A percentile compares a stretch with the other conserved stretches of the same genome.
Conservation (phyloP, 2,113 vertebrate species). For the Ctenodactylus gundi region DNA sequence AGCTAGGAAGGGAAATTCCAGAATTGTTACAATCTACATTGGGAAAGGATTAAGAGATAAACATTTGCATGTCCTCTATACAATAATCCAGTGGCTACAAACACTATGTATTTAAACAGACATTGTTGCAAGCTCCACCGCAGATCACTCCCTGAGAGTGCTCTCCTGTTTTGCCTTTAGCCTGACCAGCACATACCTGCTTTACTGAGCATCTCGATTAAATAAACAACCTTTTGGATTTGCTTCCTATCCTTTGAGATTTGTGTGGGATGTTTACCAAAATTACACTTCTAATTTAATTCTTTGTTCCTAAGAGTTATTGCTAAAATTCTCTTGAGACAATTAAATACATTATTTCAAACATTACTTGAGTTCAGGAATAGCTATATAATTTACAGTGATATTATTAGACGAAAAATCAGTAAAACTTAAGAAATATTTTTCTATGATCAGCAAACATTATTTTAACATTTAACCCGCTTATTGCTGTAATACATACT, state of each 20-base stretch:
- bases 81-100: not conserved
- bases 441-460: not conserved
- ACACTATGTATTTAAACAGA: too few species aligned
- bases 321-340: not conserved
- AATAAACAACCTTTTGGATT: not conserved
- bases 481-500: not conserved
- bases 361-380: not conserved
- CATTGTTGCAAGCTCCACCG: too few species aligned
- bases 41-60: not conserved
- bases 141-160: not conserved
- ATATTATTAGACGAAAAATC: conserved; percentile 37
- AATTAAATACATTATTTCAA: conserved; percentile 31
- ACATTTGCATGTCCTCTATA: not conserved
- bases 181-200: not conserved
- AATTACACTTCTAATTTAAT: not conserved
- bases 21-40: not conserved
- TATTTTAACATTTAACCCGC: not conserved
- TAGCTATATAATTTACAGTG: not conserved
- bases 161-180: conserved; percentile 19
- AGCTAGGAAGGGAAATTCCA: not conserved
- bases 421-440: conserved; percentile 13
- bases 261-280: not conserved
- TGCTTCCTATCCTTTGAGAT: not conserved
- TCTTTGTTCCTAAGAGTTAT: not conserved
- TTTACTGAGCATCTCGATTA: conserved; percentile 18